Evolutionary conservation across 2,888 invertebrate genomes (phyloP), one percentile per base, ranked within the genome.

Genomic region (Leptinotarsa juncta): DNA sequence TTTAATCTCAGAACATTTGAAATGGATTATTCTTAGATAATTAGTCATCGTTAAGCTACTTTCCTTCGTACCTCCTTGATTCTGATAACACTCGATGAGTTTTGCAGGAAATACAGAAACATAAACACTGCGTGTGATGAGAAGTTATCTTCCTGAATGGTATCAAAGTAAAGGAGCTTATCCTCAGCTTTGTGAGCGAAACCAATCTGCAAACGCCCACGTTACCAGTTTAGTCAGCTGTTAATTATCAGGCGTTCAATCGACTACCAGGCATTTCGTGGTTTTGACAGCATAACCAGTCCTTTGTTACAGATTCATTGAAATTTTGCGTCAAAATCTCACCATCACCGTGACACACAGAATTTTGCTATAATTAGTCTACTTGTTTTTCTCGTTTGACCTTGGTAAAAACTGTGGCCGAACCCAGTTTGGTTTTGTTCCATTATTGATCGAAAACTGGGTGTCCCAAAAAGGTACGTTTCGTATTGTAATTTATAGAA

Each of bases 151-250:
- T 2, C 10, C 53, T 18, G 18, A 18, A 12, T 18, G n/a, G 16
- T 53, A 53, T 53, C 53, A 53, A 53, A 7, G 10, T 18, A 7
- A 53, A 18, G 53, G 10, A 3, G 53, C 18, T 7, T 14, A 7
- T 53, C n/a, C 18, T 18, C 3, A 0, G n/a, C 18, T 53, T 18
- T 53, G 53, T 53, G 53, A 12, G 53, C 14, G 12, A 53, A 60
- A 60, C 26, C 60, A 26, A 60, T 60, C 60, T 23, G 16, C 60
- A 3, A 60, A 26, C 60, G 60, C 60, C 16, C 23, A 15, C 15
- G 60, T 60, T 16, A 60, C 60, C 20, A 60, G 60, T 20, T 60
- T 14, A 60, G 60, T 60, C 60, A 60, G 23, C 60, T 60, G 60
- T 60, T 60, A 26, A 60, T 60, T 60, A 60, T 26, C 20, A 26